Conservation (phyloP, 2,888 invertebrate genomes). For the Ceramica pisi region DNA sequence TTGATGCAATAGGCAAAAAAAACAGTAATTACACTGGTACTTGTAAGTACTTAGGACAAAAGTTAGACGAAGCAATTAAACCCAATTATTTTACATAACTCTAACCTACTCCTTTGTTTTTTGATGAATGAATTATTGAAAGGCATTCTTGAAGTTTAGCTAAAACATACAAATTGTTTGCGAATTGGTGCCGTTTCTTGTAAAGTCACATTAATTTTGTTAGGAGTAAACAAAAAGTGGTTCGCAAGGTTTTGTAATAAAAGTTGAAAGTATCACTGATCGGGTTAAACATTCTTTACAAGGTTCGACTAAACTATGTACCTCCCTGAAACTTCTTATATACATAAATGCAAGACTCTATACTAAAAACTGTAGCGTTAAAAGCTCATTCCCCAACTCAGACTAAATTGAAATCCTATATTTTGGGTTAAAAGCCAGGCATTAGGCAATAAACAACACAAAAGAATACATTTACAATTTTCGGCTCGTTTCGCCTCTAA, state of each 20-base stretch:
- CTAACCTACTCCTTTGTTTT: slow-evolving; percentile 16
- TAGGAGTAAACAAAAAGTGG: slow-evolving; percentile 34
- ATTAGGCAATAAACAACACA: slow-evolving; percentile 19
- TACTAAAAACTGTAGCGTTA: neutral
- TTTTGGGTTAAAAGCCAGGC: too few species aligned
- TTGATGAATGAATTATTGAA: slow-evolving; percentile 37
- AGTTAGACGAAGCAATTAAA: too few species aligned
- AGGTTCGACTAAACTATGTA: neutral
- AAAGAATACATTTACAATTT: slow-evolving; percentile 34
- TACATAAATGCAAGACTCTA: neutral
- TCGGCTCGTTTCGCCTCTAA: slow-evolving; percentile 27
- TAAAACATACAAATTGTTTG: slow-evolving; percentile 41
- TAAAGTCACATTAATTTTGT: slow-evolving; percentile 47
- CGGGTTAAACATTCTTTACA: slow-evolving; percentile 11
- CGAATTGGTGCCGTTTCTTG: slow-evolving; percentile 40
- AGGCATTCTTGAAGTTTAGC: slow-evolving; percentile 34
- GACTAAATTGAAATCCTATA: neutral
- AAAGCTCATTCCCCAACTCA: neutral
- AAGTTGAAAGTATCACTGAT: slow-evolving; percentile 25
- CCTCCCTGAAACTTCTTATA: neutral
- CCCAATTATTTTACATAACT: too few species aligned
- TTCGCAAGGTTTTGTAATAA: slow-evolving; percentile 17
- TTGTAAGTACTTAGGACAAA: too few species aligned
- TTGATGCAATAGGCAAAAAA: too few species aligned
- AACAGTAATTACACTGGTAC: too few species aligned